Conservation (phyloP, 2,888 invertebrate genomes). For the Caenorhabditis sp. region DNA sequence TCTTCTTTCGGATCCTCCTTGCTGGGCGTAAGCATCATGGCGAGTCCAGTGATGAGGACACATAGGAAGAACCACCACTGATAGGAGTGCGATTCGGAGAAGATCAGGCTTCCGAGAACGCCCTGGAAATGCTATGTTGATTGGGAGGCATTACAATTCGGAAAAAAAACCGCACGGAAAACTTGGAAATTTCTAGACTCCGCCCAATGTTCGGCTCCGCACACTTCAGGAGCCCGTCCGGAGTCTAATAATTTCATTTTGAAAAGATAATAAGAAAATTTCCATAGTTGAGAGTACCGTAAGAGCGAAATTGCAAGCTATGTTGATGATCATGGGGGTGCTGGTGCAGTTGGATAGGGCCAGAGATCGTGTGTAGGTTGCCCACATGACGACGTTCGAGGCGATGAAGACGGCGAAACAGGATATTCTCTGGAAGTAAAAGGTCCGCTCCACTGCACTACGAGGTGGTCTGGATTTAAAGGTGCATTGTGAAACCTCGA, state of each 20-base stretch:
- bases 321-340: constrained; percentile 62
- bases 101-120: constrained; percentile 47
- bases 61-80: constrained; percentile 58
- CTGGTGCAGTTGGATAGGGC: constrained; percentile 45
- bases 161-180: too few relatives aligned
- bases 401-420: constrained; percentile 52
- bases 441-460: too few relatives aligned
- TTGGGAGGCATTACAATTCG: too few relatives aligned
- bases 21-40: constrained; percentile 40
- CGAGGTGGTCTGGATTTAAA: not conserved
- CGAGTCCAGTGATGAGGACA: constrained; percentile 50
- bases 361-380: constrained; percentile 53
- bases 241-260: too few relatives aligned
- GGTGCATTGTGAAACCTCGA: not conserved
- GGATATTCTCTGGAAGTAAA: constrained; percentile 28
- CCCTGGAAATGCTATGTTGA: constrained; percentile 62
- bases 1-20: constrained; percentile 37
- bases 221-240: too few relatives aligned
- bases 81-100: constrained; percentile 53
- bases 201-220: too few relatives aligned
- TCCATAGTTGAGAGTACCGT: too few relatives aligned
- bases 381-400: constrained; percentile 64
- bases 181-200: too few relatives aligned
- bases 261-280: too few relatives aligned
- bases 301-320: constrained; percentile 61